Evolutionary conservation across 2,113 vertebrate species (phyloP), one percentile per base, ranked within the genome.

Genomic region (Apistogramma diplotaenia): DNA sequence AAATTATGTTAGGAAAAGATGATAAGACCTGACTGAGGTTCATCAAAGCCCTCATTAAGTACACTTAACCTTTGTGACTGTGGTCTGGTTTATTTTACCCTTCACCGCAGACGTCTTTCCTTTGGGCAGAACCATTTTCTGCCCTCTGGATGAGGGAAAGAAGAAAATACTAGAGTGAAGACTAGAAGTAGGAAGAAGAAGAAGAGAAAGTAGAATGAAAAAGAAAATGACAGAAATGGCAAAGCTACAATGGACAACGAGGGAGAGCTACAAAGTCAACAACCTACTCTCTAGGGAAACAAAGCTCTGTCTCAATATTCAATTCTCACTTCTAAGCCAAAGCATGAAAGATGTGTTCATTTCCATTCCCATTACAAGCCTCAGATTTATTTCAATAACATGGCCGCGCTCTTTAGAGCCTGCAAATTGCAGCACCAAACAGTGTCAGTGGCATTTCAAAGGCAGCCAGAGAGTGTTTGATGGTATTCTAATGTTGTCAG

Each of bases 341-440:
- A 90, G 89, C 89, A 89, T 91, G 87, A 91, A 90, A 90, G 86
- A 93, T 90, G 88, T 87, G 87, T 93, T 94, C 89, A 94, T 94
- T 93, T 93, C 89, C 91, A 88, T 92, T 91, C 90, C 88, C 88
- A 93, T 94, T 94, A 92, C 92, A 91, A 91, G 87, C 88, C 90
- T 90, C 89, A 90, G 91, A 93, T 94, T 93, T 90, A 93, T 94
- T 95, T 94, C 94, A 95, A 93, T 93, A 94, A 92, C 85, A 90
- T 54, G 79, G 76, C 65, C 35, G 62, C 61, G 54, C 86, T 94
- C 87, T 91, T 93, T 86, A 88, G 82, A 88, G 92, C 70, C 72
- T 76, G 89, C 89, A 93, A 94, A 93, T 93, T 93, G 91, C 89
- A 82, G 84, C 55, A 56, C 87, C 93, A 93, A 95, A 93, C 88